Percentiles rank a stretch among this genome's conserved stretches.
phyloP scores from a whole-genome alignment of 2,113 vertebrate species.

The Cyanistes caeruleus region DNA sequence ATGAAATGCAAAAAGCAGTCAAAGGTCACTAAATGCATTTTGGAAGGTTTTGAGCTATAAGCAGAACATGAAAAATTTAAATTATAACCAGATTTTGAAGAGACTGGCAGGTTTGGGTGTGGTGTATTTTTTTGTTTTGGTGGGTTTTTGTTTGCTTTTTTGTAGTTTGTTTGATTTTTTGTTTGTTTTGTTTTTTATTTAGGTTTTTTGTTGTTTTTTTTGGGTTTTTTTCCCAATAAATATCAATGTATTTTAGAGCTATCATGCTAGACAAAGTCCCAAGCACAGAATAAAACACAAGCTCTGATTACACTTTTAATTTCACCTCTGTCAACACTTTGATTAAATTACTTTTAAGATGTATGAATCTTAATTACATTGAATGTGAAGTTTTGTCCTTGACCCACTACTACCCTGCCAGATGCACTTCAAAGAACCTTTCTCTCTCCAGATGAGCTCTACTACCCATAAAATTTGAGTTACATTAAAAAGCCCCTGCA shows the following conservation, averaged over 20 bases:
- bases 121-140: background rate
- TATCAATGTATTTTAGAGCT: background rate
- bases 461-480: background rate
- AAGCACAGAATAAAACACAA: background rate
- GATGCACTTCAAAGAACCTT: background rate
- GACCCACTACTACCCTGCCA: background rate
- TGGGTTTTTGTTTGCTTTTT: background rate
- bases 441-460: background rate
- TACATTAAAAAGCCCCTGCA: background rate
- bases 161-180: too few relatives aligned
- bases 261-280: background rate
- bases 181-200: background rate
- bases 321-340: background rate
- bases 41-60: background rate
- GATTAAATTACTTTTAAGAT: background rate
- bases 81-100: background rate
- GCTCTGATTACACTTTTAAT: background rate
- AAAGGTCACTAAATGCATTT: background rate
- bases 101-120: background rate
- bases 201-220: background rate
- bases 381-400: background rate
- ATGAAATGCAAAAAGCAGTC: background rate
- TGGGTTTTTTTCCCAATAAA: background rate
- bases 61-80: background rate
- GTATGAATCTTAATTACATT: background rate